phyloP scores from a whole-genome alignment of 2,888 invertebrate species.

The Ophion obscuratus region DNA sequence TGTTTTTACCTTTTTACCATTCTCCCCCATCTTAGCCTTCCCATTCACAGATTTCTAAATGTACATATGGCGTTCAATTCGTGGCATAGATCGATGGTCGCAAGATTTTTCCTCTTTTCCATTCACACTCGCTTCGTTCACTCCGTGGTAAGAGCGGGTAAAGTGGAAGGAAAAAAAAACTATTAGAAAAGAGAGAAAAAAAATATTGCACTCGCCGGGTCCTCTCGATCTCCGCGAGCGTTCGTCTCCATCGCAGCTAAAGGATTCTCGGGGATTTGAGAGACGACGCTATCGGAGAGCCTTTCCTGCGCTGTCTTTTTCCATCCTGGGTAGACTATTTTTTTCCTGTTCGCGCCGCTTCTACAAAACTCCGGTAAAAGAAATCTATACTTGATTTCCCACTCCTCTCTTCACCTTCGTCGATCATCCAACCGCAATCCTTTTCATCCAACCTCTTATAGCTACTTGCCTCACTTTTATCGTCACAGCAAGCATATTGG shows the following conservation, averaged over 20 bases:
- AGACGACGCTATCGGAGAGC: conserved; percentile 16
- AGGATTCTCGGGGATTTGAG: conserved; percentile 29
- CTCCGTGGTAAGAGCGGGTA: conserved; percentile 10
- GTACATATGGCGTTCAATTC: neutral
- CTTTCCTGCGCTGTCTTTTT: conserved; percentile 61
- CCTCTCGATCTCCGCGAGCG: conserved; percentile 37
- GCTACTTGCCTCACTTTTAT: neutral
- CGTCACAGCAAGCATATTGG: neutral
- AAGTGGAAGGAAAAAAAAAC: neutral
- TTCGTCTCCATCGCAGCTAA: conserved; percentile 32
- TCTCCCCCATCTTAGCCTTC: neutral
- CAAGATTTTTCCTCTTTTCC: conserved; percentile 3
- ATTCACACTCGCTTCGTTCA: conserved; percentile 2
- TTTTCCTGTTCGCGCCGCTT: conserved; percentile 52
- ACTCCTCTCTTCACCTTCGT: conserved; percentile 36
- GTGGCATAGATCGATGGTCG: neutral
- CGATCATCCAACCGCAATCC: conserved; percentile 3
- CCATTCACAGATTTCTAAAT: neutral
- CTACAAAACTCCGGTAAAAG: conserved; percentile 76
- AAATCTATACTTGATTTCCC: conserved; percentile 78
- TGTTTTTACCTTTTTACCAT: neutral
- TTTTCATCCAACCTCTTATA: neutral
- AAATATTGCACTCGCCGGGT: conserved; percentile 17
- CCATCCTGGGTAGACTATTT: conserved; percentile 65
- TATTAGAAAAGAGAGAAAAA: neutral